phyloP scores from a whole-genome alignment of 2,888 invertebrate species.

The Punctoribates punctum region DNA sequence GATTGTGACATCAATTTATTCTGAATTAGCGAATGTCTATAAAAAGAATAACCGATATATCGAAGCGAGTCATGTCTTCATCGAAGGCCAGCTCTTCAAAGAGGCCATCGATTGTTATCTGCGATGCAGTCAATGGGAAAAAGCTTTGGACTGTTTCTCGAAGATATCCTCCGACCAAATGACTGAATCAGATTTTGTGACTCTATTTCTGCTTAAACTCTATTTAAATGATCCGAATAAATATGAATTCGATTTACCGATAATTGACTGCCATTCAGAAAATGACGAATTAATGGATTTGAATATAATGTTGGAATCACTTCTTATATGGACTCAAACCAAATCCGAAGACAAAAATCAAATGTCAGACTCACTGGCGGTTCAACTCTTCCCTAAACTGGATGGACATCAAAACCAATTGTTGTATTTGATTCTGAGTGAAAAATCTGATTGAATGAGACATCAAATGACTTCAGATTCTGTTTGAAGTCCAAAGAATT shows the following conservation, averaged over 20 bases:
- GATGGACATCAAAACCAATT: slow-evolving; percentile 38
- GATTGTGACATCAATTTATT: slow-evolving; percentile 13
- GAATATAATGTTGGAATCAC: slow-evolving; percentile 39
- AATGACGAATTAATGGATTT: slow-evolving; percentile 36
- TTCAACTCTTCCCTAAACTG: slow-evolving; percentile 26
- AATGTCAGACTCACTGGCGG: slow-evolving; percentile 2
- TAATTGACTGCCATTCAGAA: slow-evolving; percentile 28
- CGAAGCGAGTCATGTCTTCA: slow-evolving; percentile 40
- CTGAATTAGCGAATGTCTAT: slow-evolving; percentile 33
- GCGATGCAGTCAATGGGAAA: slow-evolving; percentile 21
- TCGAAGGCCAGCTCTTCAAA: slow-evolving; percentile 34
- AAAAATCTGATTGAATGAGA: neutral
- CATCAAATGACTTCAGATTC: neutral
- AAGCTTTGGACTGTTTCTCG: slow-evolving; percentile 37
- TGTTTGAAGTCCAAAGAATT: too few species aligned
- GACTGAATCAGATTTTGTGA: slow-evolving; percentile 39
- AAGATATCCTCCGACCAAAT: slow-evolving; percentile 11
- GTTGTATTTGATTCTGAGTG: slow-evolving; percentile 23
- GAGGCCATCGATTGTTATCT: slow-evolving; percentile 41
- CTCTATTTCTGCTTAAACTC: slow-evolving; percentile 41
- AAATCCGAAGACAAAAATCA: neutral
- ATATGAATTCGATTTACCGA: slow-evolving; percentile 41
- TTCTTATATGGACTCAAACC: neutral
- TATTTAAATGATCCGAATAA: slow-evolving; percentile 39
- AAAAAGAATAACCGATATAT: slow-evolving; percentile 7